These are phyloP conservation scores for Papilio glaucus DNA, from an alignment of 1,140 invertebrate genomes.

Conservation along the genomic window DNA sequence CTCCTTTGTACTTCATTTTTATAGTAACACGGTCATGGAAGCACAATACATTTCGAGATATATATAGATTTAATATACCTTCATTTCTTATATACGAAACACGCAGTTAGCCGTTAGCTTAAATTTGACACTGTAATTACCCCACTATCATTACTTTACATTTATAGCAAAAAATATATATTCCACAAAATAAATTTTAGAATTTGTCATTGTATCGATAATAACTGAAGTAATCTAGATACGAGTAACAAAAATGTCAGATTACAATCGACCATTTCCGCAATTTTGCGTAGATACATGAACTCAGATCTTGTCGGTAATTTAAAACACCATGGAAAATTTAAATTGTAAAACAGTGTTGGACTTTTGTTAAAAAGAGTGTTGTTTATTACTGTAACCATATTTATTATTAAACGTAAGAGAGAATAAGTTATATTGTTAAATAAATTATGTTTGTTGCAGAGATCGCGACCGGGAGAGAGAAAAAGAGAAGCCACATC, in stretches of 20 bases:
- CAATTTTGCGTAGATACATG: not conserved
- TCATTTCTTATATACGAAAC: not conserved
- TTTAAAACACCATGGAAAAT: not conserved
- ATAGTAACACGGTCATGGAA: too few species aligned
- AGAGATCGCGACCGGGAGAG: constrained; percentile 80
- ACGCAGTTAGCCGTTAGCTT: not conserved
- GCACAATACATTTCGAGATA: too few species aligned
- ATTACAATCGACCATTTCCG: constrained; percentile 10
- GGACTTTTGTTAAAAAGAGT: too few species aligned
- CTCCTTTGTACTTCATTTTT: too few species aligned
- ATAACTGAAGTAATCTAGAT: not conserved
- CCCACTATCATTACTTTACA: not conserved
- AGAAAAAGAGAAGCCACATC: constrained; percentile 85
- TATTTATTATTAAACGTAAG: too few species aligned
- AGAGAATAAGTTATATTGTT: not conserved
- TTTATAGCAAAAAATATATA: too few species aligned
- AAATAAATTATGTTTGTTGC: constrained; percentile 42
- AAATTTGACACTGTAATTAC: not conserved
- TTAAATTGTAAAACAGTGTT: not conserved
- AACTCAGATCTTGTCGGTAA: constrained; percentile 1
- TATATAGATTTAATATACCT: too few species aligned
- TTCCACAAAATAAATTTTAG: too few species aligned
- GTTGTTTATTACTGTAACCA: too few species aligned
- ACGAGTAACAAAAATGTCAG: not conserved
- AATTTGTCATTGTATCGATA: not conserved